Conservation (phyloP, 2,797 vertebrate species). For the Corythornis leucogaster region DNA sequence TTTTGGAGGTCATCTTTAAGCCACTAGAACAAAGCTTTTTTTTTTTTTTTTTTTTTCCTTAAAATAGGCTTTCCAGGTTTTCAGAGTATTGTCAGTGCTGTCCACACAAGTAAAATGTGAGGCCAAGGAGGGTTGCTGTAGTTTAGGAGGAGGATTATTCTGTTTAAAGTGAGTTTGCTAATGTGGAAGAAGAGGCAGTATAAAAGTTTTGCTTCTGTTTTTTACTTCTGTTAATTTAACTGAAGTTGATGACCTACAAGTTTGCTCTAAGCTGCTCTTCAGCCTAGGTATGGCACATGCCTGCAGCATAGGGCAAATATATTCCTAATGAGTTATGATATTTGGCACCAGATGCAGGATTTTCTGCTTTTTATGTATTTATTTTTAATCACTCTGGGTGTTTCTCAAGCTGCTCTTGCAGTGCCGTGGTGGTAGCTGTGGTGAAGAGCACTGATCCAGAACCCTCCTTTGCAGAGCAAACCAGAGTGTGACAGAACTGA, state of each 20-base stretch:
- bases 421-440: background rate
- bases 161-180: background rate
- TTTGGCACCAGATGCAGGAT: background rate
- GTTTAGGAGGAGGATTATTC: background rate
- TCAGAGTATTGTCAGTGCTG: background rate
- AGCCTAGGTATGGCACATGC: background rate
- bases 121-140: background rate
- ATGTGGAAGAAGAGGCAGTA: background rate
- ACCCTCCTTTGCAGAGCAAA: background rate
- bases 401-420: background rate
- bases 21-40: constrained; percentile 8
- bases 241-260: background rate
- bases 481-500: background rate
- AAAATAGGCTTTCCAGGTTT: constrained; percentile 6
- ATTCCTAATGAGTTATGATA: fast-evolving
- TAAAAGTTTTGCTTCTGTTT: constrained; percentile 22
- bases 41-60: background rate
- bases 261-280: background rate
- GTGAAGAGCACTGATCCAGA: background rate
- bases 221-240: constrained; percentile 1
- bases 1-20: constrained; percentile 51
- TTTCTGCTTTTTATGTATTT: background rate
- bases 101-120: background rate
- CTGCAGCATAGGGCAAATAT: fast-evolving
- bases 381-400: background rate